Percentiles rank a stretch among this genome's conserved stretches.
phyloP scores from a whole-genome alignment of 2,797 vertebrate species.

The Squalus acanthias region DNA sequence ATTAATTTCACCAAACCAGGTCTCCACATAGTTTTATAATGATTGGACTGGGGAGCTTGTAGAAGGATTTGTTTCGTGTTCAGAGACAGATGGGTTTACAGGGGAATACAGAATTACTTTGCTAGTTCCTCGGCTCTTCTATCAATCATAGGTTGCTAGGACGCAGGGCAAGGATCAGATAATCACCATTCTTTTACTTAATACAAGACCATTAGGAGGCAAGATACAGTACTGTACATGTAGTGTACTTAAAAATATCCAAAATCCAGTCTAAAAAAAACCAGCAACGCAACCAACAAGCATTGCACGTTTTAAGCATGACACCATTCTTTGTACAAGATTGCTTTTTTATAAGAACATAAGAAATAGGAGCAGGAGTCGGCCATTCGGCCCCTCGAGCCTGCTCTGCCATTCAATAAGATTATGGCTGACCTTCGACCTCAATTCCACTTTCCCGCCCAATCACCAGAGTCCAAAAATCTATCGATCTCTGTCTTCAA shows the following conservation, averaged over 20 bases:
- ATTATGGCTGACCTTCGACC: too few species aligned
- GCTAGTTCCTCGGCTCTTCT: too few species aligned
- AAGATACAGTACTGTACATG: neutral
- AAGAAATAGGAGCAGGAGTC: too few species aligned
- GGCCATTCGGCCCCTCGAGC: too few species aligned
- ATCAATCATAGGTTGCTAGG: neutral
- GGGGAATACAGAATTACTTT: neutral
- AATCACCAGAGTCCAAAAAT: too few species aligned
- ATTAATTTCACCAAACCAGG: constrained; percentile 25
- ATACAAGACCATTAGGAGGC: neutral
- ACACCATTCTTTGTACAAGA: neutral
- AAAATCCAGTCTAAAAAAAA: neutral
- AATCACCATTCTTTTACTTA: neutral
- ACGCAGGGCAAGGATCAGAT: neutral
- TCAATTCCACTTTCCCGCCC: too few species aligned
- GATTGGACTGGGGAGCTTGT: neutral
- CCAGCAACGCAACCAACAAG: neutral
- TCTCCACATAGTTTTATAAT: neutral
- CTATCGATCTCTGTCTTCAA: too few species aligned
- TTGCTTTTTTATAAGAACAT: neutral
- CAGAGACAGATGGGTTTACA: neutral
- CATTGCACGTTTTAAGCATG: too few species aligned
- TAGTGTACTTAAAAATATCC: neutral
- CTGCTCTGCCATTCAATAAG: too few species aligned
- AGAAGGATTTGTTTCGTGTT: constrained; percentile 29